Percentiles rank a stretch among this genome's conserved stretches.
phyloP scores from a whole-genome alignment of 2,113 vertebrate genomes.

The Pteruthius melanotis region DNA sequence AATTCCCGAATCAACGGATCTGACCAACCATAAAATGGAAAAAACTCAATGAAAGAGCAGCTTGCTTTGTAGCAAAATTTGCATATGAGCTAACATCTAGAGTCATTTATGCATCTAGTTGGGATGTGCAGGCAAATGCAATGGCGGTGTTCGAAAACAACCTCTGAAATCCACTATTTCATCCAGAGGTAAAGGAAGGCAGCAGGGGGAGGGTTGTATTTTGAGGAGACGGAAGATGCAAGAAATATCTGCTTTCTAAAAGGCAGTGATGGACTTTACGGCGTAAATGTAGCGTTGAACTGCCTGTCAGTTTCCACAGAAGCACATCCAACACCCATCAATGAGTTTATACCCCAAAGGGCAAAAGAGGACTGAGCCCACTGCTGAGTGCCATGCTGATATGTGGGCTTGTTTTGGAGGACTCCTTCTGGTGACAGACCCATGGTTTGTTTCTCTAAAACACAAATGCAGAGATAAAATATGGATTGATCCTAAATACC shows the following conservation, averaged over 20 bases:
- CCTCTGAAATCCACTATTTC: not conserved
- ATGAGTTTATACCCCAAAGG: not conserved
- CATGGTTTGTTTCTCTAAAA: not conserved
- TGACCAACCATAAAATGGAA: conserved; percentile 6
- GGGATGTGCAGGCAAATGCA: not conserved
- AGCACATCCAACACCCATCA: not conserved
- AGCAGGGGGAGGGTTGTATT: not conserved
- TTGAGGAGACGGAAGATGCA: not conserved
- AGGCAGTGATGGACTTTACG: not conserved
- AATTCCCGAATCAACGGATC: not conserved
- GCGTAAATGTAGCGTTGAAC: not conserved
- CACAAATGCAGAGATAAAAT: not conserved
- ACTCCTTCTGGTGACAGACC: not conserved
- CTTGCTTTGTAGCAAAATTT: not conserved
- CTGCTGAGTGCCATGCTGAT: not conserved
- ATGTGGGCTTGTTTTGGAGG: not conserved
- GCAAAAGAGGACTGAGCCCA: not conserved
- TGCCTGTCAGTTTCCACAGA: not conserved
- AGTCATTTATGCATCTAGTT: not conserved
- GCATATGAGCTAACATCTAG: not conserved
- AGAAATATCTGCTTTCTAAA: not conserved
- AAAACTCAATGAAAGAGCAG: not conserved
- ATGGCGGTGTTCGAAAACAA: not conserved
- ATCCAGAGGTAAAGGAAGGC: not conserved
- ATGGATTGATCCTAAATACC: not conserved